Base-by-base conservation (phyloP, 2,113 vertebrate genomes). In the Platycercus adscitus region DNA sequence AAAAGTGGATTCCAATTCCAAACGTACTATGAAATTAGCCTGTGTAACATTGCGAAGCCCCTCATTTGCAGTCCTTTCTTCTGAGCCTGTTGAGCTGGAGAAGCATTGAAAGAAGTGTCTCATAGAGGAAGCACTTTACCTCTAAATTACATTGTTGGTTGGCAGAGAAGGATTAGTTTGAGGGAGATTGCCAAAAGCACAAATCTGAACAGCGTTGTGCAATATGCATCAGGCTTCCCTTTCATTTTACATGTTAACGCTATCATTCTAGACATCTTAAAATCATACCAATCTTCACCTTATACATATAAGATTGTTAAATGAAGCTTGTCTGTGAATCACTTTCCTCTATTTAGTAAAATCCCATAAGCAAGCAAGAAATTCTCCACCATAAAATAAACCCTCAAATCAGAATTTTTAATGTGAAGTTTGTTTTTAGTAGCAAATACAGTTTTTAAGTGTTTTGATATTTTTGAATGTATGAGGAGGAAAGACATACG, bases 401-500 rank as follows among this genome's bases (percentile, higher is more conserved):
- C 9, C 20, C 33, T 58, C 3, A 44, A 12, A 55, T 63, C 29
- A 37, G 3, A 44, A 20, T 49, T 91, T 84, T 77, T 60, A 50
- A 88, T 77, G 47, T 16, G 43, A 2, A 17, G 14, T 25, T 64
- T 63, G 12, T 43, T 92, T 92, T 87, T 89, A 63, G 46, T 73
- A 91, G 37, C 17, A 6, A 81, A 66, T 73, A 43, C 18, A 33
- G 39, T 47, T 47, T 73, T 33, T 9, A 92, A 79, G 15, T 91
- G 53, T 18, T 91, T 84, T 79, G 63, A 25, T 46, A 78, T 69
- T 60, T 56, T 75, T 44, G 6, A 56, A 64, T 80, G 61, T 79
- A 56, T 94, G 88, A 94, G 35, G 78, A 79, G 55, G 77, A 88
- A 78, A 89, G 94, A 58, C 71, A 91, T 58, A 58, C 50, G 63